Evolutionary conservation across 2,888 invertebrate species (phyloP), one percentile per base, ranked within the genome.

Genomic region (Platycnemis pennipes): DNA sequence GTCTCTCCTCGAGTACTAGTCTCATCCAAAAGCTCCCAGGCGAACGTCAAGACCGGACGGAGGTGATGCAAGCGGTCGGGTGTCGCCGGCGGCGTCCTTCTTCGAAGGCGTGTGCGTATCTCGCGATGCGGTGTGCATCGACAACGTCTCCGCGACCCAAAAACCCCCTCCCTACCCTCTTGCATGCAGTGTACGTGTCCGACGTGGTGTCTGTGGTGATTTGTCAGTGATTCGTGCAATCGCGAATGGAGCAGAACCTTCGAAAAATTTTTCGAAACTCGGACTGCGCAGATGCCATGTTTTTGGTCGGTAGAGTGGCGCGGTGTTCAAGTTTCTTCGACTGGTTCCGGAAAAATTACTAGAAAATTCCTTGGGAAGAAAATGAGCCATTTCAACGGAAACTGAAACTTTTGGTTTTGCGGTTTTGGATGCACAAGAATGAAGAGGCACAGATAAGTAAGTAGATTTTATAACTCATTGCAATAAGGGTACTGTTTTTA

Each of bases 1-100:
- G 91, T 91, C 63, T 89, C 89, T 91, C 91, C 63, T 91, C 44
- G 91, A 42, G 63, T 69, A 91, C 91, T 91, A 91, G 69, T 63
- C 63, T 42, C 63, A 26, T 56, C 63, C 69, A 42, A 63, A 91
- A 91, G 56, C 91, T 91, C 91, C 22, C 44, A 26, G 44, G 91
- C 63, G 26, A 63, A 63, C 45, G 37, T 44, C 44, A 46, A n/a
- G 45, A 46, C n/a, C 1, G 31, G 13, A 31, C n/a, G 31, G 13
- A 26, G 3, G n/a, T 4, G 31, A 46, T 88, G n/a, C n/a, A n/a
- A n/a, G n/a, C n/a, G n/a, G n/a, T n/a, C n/a, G n/a, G n/a, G n/a
- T n/a, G n/a, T n/a, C n/a, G n/a, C 46, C 88, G 46, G 45, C 26
- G 88, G 46, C 86, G 46, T 88, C 31, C 49, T 53, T 45, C 88